These are phyloP conservation scores for Heteromormyrus szaboi DNA, from an alignment of 2,797 vertebrate species.

Conservation along the genomic window DNA sequence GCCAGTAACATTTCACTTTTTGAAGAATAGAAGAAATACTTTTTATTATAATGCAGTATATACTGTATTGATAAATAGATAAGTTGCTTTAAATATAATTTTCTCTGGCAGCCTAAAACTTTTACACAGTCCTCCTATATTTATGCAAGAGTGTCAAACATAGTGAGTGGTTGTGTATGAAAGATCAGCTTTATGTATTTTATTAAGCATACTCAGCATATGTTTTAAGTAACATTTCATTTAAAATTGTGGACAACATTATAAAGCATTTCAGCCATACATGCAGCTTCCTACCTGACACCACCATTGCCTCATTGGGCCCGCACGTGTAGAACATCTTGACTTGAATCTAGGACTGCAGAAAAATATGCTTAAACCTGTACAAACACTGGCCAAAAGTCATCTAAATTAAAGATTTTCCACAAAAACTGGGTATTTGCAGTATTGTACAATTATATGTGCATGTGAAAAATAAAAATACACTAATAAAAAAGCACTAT, in stretches of 20 bases:
- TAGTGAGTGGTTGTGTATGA: background rate
- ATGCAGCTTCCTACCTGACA: constrained; percentile 67
- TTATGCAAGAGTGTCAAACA: background rate
- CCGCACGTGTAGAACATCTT: constrained; percentile 81
- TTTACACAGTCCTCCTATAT: background rate
- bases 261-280: background rate
- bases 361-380: constrained; percentile 13
- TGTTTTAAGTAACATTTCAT: background rate
- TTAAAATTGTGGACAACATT: background rate
- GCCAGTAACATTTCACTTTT: background rate
- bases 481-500: background rate
- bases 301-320: constrained; percentile 89
- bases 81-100: background rate
- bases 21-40: background rate
- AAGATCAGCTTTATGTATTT: background rate
- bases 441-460: background rate
- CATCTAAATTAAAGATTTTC: background rate
- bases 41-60: background rate
- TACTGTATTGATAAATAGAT: background rate
- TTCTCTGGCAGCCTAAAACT: background rate
- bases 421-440: background rate
- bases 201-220: background rate
- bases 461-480: background rate
- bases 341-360: constrained; percentile 20
- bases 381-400: background rate